Evolutionary conservation across 2,888 invertebrate genomes (phyloP), one percentile per base, ranked within the genome.

Genomic region (Philereme vetulata): DNA sequence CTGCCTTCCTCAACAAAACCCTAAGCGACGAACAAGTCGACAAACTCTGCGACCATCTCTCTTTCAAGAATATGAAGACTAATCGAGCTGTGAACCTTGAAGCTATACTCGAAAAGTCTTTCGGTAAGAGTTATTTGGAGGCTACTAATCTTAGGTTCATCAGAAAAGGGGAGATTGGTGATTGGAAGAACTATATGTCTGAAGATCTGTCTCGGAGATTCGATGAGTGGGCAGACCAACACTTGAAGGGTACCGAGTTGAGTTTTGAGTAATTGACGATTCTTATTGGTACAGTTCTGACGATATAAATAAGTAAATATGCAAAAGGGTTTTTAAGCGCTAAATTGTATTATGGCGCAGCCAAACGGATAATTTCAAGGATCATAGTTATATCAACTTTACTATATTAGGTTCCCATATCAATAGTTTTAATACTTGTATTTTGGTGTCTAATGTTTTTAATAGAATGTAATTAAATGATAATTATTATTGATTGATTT

Each of bases 41-140:
- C 4, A 87, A 89, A n/a, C 93, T 97, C 0, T 94, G 94, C 62
- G 94, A 95, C 3, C 96, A 97, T 76, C 93, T 97, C 21, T 95
- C 95, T 49, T 98, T 98, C 80, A 93, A 95, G 52, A 95, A 94
- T 70, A 98, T 98, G 97, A 95, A 95, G 75, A 90, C 93, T 0
- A 98, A 98, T 82, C 94, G 95, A 33, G 95, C 95, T 1, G 94
- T 97, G 0, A 98, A 98, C 74, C 82, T 96, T 71, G 95, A 96
- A 62, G 88, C 93, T 3, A 86, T 96, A 43, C 82, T 96, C 7
- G 93, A 93, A 57, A 92, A 93, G 63, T 92, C 93, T 0, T 93
- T 89, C 33, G 90, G 92, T 0, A 84, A 84, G 38, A 88, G 87
- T 51, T 88, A 87, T 55, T 80, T 92, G 43, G 86, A 91, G 21